These are phyloP conservation scores for Diploscapter pachys DNA, from an alignment of 1,140 invertebrate species.

Conservation along the genomic window DNA sequence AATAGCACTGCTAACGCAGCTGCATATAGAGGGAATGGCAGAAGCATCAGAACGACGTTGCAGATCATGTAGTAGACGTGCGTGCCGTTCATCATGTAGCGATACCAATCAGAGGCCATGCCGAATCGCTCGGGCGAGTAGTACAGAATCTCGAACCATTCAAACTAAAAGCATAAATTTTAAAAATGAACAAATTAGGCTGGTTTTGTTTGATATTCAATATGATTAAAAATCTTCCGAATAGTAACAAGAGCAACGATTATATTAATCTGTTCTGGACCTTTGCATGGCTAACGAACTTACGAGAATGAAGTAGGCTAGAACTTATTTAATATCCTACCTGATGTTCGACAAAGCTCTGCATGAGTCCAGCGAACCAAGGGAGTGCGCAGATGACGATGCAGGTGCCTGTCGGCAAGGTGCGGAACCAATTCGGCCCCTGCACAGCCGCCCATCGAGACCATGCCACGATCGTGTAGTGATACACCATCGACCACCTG, in stretches of 20 bases:
- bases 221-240: too few relatives aligned
- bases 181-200: not conserved
- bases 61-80: constrained; percentile 40
- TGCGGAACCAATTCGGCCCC: constrained; percentile 43
- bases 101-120: constrained; percentile 35
- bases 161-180: constrained; percentile 22
- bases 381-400: constrained; percentile 37
- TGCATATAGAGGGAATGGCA: constrained; percentile 43
- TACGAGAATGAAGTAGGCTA: too few relatives aligned
- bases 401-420: constrained; percentile 28
- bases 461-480: constrained; percentile 45
- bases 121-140: constrained; percentile 37
- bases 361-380: constrained; percentile 41
- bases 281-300: too few relatives aligned
- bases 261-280: too few relatives aligned
- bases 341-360: constrained; percentile 43
- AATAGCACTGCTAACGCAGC: constrained; percentile 36
- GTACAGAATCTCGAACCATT: constrained; percentile 39
- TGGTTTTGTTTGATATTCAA: not conserved
- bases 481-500: constrained; percentile 41
- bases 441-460: constrained; percentile 41
- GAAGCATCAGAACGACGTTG: constrained; percentile 40
- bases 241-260: too few relatives aligned
- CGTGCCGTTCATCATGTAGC: constrained; percentile 34
- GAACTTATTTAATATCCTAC: not conserved